Base-by-base conservation (phyloP, 2,797 vertebrate genomes). In the Graptemys geographica region DNA sequence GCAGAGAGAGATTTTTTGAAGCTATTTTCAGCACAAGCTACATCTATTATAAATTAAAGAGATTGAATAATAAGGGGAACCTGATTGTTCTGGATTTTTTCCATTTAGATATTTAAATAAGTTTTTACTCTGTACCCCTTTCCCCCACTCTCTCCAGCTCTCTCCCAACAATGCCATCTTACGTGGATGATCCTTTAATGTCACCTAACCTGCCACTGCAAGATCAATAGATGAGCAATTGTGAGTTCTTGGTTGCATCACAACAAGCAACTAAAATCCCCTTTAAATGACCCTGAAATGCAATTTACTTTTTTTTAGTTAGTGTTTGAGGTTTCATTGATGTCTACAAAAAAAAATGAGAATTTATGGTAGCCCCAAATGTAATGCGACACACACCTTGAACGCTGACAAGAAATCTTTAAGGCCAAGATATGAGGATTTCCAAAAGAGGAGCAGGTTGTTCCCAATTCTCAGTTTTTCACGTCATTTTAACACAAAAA, bases 401-500 rank as follows among this genome's bases (percentile, higher is more conserved):
- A 53, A 37, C 88, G 41, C 52, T 81, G 41, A 55, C 65, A 90
- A 79, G 79, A 91, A 95, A 87, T 86, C 57, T 59, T 53, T 91
- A 44, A 87, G 62, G 56, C 81, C 12, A 49, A 44, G 88, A 83
- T 69, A 90, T 51, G 83, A 82, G 78, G 44, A 86, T 89, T 96
- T 95, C 81, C 84, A 92, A 81, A 92, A 91, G 74, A 92, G 91
- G 95, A 95, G 84, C 74, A 88, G 84, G 81, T 82, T 52, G 57
- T 88, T 95, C 79, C 84, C 87, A 0, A 0, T 83, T 92, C 62
- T 91, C 89, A 81, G 84, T 87, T 96, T 96, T 93, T 92, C 47
- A 52, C 57, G 69, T 56, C 90, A 95, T 78, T 94, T 94, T 90
- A 95, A 92, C 0, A 8, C 81, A 93, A 93, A 96, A 97, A 97